A percentile compares a stretch with the other conserved stretches of the same genome.
phyloP scores from a whole-genome alignment of 2,113 vertebrate genomes.

The Paralichthys olivaceus region DNA sequence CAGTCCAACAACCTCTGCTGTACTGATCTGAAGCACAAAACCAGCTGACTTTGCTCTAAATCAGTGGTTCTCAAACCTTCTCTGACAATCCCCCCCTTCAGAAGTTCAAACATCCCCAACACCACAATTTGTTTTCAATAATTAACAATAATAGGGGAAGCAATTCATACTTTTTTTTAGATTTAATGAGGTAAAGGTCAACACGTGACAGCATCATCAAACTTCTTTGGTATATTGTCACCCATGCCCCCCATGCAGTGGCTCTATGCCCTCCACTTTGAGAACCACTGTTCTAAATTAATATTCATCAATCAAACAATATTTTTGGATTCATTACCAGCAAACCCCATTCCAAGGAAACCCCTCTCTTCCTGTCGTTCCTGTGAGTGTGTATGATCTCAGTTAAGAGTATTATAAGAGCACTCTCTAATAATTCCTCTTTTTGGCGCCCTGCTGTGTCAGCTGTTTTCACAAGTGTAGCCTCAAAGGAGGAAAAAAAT shows the following conservation, averaged over 20 bases:
- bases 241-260: too few relatives aligned
- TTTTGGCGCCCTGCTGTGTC: constrained; percentile 48
- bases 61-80: too few relatives aligned
- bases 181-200: background rate
- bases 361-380: constrained; percentile 22
- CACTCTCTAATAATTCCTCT: constrained; percentile 48
- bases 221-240: background rate
- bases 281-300: too few relatives aligned
- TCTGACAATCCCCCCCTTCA: background rate
- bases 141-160: too few relatives aligned
- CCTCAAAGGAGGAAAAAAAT: background rate
- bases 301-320: too few relatives aligned
- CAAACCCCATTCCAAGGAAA: background rate
- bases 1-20: background rate
- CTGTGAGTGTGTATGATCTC: background rate
- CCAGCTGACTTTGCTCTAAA: background rate
- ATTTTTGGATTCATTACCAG: background rate
- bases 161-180: background rate
- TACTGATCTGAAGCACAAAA: background rate
- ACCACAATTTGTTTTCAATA: background rate
- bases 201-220: background rate
- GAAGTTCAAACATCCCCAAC: background rate
- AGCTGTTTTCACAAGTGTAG: constrained; percentile 31
- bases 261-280: too few relatives aligned
- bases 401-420: background rate